Evolutionary conservation across 2,797 vertebrate species (phyloP).

Genomic region (Phoeniculus purpureus): DNA sequence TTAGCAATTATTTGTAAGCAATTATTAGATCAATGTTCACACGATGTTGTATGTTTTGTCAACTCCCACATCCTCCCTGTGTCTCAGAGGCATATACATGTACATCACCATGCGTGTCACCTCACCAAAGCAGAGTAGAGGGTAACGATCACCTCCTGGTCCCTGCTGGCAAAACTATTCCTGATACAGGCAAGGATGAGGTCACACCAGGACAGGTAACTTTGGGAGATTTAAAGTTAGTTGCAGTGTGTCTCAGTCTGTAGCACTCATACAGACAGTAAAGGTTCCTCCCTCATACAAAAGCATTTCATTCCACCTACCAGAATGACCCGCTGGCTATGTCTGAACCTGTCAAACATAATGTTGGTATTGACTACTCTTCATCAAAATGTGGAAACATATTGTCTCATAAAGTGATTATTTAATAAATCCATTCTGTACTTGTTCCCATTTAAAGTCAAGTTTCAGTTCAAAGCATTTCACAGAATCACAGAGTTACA

Average conservation of each 20-base stretch:
- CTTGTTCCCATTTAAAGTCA: neutral
- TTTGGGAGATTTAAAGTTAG: neutral
- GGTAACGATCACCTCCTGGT: too few relatives aligned
- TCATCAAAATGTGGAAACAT: neutral
- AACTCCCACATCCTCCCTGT: neutral
- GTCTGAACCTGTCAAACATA: neutral
- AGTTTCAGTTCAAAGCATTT: neutral
- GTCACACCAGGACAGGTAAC: neutral
- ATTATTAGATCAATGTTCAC: conserved; percentile 1
- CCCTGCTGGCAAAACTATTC: too few relatives aligned
- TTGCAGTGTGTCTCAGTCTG: neutral
- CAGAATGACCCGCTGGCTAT: neutral
- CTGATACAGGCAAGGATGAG: too few relatives aligned
- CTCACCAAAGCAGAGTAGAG: too few relatives aligned
- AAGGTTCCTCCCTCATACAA: neutral
- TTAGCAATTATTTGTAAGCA: neutral
- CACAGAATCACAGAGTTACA: too few relatives aligned
- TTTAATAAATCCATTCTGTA: neutral
- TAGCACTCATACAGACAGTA: neutral
- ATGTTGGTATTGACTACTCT: neutral
- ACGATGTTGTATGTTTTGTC: neutral
- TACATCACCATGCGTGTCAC: neutral
- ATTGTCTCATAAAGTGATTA: neutral
- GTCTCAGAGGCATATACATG: neutral
- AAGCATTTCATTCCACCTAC: neutral